Evolutionary conservation across 1,140 invertebrate species (phyloP).

Genomic region (Daktulosphaira vitifoliae): DNA sequence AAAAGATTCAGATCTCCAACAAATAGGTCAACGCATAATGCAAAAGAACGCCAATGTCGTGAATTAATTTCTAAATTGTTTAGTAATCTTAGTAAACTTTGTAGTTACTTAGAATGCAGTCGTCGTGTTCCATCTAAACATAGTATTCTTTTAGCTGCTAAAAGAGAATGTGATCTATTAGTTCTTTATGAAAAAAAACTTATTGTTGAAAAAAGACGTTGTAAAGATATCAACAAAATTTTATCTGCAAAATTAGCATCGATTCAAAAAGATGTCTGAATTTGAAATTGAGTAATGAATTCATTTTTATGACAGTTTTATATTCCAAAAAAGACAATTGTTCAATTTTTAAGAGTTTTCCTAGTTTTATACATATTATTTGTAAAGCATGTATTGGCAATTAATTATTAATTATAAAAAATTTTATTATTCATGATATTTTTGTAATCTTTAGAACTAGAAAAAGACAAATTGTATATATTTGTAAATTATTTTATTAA

Average conservation of each 20-base stretch:
- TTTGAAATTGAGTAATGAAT: no score
- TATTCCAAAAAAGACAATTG: no score
- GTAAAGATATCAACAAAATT: not conserved
- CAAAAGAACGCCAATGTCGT: constrained; percentile 14
- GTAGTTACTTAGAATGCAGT: not conserved
- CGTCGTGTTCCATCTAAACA: constrained; percentile 7
- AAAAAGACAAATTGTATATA: no score
- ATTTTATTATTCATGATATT: no score
- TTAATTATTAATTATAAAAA: no score
- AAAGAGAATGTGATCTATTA: not conserved
- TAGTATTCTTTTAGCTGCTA: constrained; percentile 16
- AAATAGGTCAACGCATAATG: not conserved
- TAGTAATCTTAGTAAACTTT: not conserved
- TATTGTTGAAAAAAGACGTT: not conserved
- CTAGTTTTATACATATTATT: no score
- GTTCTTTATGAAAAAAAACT: not conserved
- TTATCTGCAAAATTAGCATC: not conserved
- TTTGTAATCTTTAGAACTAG: no score
- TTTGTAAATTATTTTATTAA: no score
- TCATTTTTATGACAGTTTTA: no score
- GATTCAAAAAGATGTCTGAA: not conserved
- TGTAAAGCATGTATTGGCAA: no score
- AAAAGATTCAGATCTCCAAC: not conserved
- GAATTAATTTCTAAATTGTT: not conserved
- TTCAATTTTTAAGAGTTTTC: no score